A percentile compares a stretch with the other conserved stretches of the same genome.
Conservation (phyloP, 1,140 invertebrate species). For the Contarinia nasturtii region DNA sequence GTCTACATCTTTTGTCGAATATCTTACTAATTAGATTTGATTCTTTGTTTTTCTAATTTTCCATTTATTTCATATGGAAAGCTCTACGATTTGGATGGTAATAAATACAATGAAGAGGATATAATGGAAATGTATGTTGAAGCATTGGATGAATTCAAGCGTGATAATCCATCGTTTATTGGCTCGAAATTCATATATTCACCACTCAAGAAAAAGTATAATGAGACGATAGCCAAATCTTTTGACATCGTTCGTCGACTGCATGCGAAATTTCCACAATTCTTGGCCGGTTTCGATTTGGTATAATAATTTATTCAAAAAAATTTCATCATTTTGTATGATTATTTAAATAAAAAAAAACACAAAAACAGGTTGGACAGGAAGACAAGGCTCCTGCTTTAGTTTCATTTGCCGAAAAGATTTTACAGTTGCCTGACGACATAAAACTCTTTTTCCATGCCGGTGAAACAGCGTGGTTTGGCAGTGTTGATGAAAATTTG, state of each 20-base stretch:
- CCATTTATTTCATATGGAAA: too few relatives aligned
- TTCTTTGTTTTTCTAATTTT: too few relatives aligned
- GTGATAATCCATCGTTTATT: too few relatives aligned
- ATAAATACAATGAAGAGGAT: slow-evolving; percentile 27
- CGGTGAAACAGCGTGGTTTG: slow-evolving; percentile 62
- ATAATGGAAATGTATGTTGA: slow-evolving; percentile 37
- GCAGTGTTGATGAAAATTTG: slow-evolving; percentile 47
- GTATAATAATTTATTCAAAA: too few relatives aligned
- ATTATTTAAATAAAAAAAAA: too few relatives aligned
- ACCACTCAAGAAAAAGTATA: slow-evolving; percentile 26
- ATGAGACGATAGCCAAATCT: slow-evolving; percentile 22
- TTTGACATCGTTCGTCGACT: slow-evolving; percentile 28
- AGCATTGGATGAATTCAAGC: too few relatives aligned
- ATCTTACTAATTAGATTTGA: too few relatives aligned
- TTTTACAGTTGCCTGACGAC: slow-evolving; percentile 28
- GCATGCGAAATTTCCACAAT: slow-evolving; percentile 27
- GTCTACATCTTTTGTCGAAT: too few relatives aligned
- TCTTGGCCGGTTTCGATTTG: slow-evolving; percentile 49
- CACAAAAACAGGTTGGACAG: too few relatives aligned
- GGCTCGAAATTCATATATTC: too few relatives aligned
- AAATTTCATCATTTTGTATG: too few relatives aligned
- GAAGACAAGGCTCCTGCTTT: slow-evolving; percentile 44
- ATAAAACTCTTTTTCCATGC: slow-evolving; percentile 62
- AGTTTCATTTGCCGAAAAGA: slow-evolving; percentile 32
- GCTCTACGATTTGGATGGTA: slow-evolving; percentile 45